A percentile compares a stretch with the other conserved stretches of the same genome.
phyloP scores from a whole-genome alignment of 2,797 vertebrate species.

The Pyrocephalus nanus region DNA sequence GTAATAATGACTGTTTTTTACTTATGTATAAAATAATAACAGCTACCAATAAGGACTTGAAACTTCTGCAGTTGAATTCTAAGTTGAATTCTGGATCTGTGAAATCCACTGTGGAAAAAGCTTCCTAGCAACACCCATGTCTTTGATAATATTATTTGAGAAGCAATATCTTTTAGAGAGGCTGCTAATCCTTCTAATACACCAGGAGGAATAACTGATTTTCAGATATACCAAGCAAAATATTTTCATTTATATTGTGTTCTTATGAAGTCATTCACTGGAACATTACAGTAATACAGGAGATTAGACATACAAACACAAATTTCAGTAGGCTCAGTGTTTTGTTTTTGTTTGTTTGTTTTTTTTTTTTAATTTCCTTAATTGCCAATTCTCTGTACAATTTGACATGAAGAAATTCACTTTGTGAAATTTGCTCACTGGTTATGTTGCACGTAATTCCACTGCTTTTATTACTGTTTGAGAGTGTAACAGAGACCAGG shows the following conservation, averaged over 20 bases:
- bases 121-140: neutral
- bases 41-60: neutral
- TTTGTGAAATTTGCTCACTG: neutral
- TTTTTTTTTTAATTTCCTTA: neutral
- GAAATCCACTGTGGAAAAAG: neutral
- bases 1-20: neutral
- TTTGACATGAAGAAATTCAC: neutral
- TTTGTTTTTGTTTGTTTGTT: neutral
- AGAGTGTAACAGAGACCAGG: neutral
- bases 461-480: neutral
- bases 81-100: neutral
- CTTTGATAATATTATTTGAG: neutral
- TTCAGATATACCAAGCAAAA: neutral
- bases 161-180: neutral
- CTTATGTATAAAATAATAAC: neutral
- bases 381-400: neutral
- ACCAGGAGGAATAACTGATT: neutral
- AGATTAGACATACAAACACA: neutral
- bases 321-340: neutral
- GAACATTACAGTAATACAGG: neutral
- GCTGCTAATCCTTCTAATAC: neutral
- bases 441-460: neutral
- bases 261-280: neutral
- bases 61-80: neutral
- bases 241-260: neutral